These are phyloP conservation scores for Callipepla californica DNA, from an alignment of 2,113 vertebrate species.

Conservation along the genomic window DNA sequence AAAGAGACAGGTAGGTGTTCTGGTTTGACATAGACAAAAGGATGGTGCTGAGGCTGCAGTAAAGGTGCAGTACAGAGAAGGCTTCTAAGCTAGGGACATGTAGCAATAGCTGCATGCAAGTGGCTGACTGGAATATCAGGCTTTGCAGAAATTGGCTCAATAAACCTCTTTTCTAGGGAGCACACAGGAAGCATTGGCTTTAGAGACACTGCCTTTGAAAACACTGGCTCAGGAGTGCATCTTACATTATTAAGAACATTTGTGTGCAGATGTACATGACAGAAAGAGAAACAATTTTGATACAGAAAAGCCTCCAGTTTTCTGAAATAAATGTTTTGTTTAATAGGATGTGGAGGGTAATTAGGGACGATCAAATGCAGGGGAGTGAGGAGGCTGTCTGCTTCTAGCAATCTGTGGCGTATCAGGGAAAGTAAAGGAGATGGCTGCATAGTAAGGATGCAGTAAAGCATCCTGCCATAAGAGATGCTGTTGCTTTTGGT, in stretches of 20 bases:
- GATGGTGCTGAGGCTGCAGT: not conserved
- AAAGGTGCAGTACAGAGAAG: not conserved
- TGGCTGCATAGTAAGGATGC: not conserved
- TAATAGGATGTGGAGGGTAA: slow-evolving; percentile 5
- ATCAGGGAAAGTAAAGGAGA: not conserved
- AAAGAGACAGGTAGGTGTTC: not conserved
- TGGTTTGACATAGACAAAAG: not conserved
- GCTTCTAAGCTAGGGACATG: not conserved
- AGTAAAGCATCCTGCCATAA: not conserved
- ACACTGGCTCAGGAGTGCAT: not conserved
- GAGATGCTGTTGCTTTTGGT: not conserved
- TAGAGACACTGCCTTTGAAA: slow-evolving; percentile 10
- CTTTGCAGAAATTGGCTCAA: slow-evolving; percentile 3
- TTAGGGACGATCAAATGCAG: slow-evolving; percentile 1
- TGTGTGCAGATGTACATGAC: not conserved
- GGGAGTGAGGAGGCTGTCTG: not conserved
- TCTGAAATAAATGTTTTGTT: not conserved
- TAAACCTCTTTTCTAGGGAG: not conserved
- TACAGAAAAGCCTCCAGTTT: not conserved
- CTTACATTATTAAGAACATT: not conserved
- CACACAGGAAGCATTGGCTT: not conserved
- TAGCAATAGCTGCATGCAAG: not conserved
- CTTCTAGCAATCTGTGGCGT: not conserved
- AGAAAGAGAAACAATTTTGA: slow-evolving; percentile 19
- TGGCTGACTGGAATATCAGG: not conserved